Evolutionary conservation across 2,797 vertebrate species (phyloP).

Genomic region (Mus minutoides): DNA sequence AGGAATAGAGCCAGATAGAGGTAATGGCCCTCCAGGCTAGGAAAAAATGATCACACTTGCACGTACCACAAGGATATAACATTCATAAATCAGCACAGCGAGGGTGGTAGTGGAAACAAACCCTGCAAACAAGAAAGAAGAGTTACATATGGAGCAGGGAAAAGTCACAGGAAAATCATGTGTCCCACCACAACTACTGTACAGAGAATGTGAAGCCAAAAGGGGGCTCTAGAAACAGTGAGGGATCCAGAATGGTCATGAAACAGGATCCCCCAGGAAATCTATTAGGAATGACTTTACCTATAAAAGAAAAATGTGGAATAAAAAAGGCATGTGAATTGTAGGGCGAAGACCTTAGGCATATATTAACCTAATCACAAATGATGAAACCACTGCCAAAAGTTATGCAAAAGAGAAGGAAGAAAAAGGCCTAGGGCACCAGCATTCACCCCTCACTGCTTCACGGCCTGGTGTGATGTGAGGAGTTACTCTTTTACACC

Average conservation of each 20-base stretch:
- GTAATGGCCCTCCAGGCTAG: constrained; percentile 94
- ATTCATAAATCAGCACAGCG: constrained; percentile 93
- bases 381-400: no score
- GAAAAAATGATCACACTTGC: constrained; percentile 93
- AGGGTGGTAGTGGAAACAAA: constrained; percentile 96
- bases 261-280: background rate
- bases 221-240: background rate
- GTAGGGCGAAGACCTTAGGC: background rate
- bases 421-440: background rate
- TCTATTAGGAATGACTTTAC: background rate
- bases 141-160: background rate
- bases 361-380: background rate
- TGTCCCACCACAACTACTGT: background rate
- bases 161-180: background rate
- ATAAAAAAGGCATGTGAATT: background rate
- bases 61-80: constrained; percentile 94
- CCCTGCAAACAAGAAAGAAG: constrained; percentile 86
- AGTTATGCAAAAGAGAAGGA: background rate
- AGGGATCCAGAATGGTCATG: background rate
- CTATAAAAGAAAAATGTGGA: background rate
- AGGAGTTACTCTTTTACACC: background rate
- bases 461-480: accelerated
- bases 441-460: no score
- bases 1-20: constrained; percentile 95
- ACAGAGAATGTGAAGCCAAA: background rate